Conservation (phyloP, 2,888 invertebrate genomes). For the Harpalus rufipes region DNA sequence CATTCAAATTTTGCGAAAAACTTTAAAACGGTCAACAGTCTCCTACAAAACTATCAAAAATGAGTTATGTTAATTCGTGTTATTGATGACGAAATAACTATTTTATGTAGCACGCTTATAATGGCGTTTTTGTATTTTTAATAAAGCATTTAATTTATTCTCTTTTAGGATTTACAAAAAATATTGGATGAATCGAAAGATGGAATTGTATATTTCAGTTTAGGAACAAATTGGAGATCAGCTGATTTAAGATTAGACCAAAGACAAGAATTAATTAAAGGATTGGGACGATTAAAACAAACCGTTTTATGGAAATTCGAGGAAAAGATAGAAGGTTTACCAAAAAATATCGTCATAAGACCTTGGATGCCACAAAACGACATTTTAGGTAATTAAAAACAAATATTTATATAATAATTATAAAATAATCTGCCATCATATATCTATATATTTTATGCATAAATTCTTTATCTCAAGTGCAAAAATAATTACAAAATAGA, state of each 20-base stretch:
- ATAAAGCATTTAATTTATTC: slow-evolving; percentile 34
- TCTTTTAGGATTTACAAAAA: slow-evolving; percentile 72
- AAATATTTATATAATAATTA: slow-evolving; percentile 1
- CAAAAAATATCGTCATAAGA: slow-evolving; percentile 74
- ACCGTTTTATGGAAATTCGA: slow-evolving; percentile 76
- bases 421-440: not conserved
- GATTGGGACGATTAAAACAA: slow-evolving; percentile 74
- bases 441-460: too few relatives aligned
- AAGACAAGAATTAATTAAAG: slow-evolving; percentile 72
- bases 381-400: slow-evolving; percentile 73
- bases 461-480: too few relatives aligned
- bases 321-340: slow-evolving; percentile 72
- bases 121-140: too few relatives aligned
- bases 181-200: slow-evolving; percentile 73
- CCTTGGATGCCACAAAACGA: slow-evolving; percentile 76
- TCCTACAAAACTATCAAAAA: too few relatives aligned
- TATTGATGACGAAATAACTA: too few relatives aligned
- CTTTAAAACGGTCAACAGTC: too few relatives aligned
- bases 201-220: slow-evolving; percentile 75
- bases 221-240: slow-evolving; percentile 74
- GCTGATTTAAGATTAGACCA: slow-evolving; percentile 71
- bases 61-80: too few relatives aligned
- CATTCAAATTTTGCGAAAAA: too few relatives aligned
- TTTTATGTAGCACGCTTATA: too few relatives aligned
- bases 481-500: too few relatives aligned